Evolutionary conservation across 2,888 invertebrate species (phyloP), one percentile per base, ranked within the genome.

Genomic region (Gymnosoma rotundatum): DNA sequence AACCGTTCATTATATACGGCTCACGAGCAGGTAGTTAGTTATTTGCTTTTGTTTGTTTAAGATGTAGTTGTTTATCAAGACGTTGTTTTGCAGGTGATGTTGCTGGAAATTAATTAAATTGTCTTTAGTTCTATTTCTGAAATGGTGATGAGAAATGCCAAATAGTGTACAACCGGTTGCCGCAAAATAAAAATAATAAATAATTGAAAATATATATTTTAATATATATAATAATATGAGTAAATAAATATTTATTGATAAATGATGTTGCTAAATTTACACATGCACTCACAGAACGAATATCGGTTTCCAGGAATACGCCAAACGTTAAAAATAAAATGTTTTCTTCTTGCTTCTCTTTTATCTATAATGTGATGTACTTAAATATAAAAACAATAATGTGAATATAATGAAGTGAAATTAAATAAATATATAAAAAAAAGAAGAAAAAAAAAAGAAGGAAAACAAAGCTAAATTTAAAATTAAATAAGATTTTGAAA

Each of bases 121-220:
- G 78, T 78, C 70, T 78, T 84, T 74, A 84, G 84, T 84, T 81
- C 73, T 78, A 78, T 81, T 84, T 83, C 70, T 84, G 70, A 84
- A 81, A 84, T 78, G 74, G 84, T 81, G 69, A 74, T 64, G 64
- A 64, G 32, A 78, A 74, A 81, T 74, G 81, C 52, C 6, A 21
- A 76, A 60, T 42, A 21, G 21, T 54, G 21, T 52, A 48, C 48
- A 81, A 76, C 61, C 83, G 79, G 81, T 70, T 25, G 61, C 50
- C n/a, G 20, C 25, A 61, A 73, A 12, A 54, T 25, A 63, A 42
- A 56, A 38, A 72, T 32, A 32, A 32, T 32, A 32, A 5, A 32
- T 32, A 32, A 32, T 5, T 32, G 6, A 32, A 32, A 32, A 66
- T 60, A 52, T 58, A 50, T 7, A n/a, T 36, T 18, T 20, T 64